Percentiles rank a stretch among this genome's conserved stretches.
phyloP scores from a whole-genome alignment of 1,140 invertebrate genomes.

The Polypedilum vanderplanki region DNA sequence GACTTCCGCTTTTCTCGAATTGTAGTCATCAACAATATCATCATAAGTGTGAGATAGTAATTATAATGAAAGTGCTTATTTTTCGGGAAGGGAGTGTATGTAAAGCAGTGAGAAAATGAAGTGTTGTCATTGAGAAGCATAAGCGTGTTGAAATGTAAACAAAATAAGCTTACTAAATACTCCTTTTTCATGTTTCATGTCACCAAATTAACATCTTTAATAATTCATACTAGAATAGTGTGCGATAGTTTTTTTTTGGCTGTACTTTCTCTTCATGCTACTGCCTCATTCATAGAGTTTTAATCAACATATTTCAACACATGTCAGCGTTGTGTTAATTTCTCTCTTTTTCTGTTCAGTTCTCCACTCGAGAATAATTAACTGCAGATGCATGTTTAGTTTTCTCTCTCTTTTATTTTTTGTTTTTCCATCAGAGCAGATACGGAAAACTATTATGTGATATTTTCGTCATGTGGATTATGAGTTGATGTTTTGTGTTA shows the following conservation, averaged over 20 bases:
- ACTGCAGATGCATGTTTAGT: slow-evolving; percentile 16
- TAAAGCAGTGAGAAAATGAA: too few relatives aligned
- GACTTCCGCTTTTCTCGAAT: too few relatives aligned
- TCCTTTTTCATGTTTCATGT: slow-evolving; percentile 13
- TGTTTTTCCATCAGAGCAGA: not conserved
- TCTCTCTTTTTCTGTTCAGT: not conserved
- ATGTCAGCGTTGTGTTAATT: not conserved
- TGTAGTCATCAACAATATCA: too few relatives aligned
- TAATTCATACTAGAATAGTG: not conserved
- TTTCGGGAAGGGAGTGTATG: too few relatives aligned
- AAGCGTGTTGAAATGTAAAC: not conserved
- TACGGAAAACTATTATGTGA: slow-evolving; percentile 7
- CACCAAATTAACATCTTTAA: slow-evolving; percentile 13
- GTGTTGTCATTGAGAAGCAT: not conserved
- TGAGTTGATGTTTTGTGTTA: not conserved
- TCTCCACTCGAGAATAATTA: not conserved
- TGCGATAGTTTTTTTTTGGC: not conserved
- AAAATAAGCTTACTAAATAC: slow-evolving; percentile 14
- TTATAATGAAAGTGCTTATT: too few relatives aligned
- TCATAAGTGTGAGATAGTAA: too few relatives aligned
- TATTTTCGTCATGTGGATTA: not conserved
- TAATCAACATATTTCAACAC: slow-evolving; percentile 18
- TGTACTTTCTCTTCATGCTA: too few relatives aligned
- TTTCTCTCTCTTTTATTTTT: not conserved
- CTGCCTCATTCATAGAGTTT: not conserved